Conservation (phyloP, 1,140 invertebrate species). For the Atta cephalotes region DNA sequence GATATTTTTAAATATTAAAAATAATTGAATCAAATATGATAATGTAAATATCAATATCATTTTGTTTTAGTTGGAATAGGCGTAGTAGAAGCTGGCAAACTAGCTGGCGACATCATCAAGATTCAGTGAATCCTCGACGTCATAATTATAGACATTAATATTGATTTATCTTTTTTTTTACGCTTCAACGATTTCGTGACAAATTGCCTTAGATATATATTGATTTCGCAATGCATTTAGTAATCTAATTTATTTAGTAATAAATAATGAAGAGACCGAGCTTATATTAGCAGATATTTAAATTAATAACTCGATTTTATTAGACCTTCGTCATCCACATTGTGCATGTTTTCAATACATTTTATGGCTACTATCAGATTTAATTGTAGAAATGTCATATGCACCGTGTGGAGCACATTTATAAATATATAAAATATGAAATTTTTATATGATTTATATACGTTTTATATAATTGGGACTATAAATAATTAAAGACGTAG, state of each 20-base stretch:
- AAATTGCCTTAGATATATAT: slow-evolving; percentile 71
- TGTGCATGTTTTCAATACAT: slow-evolving; percentile 57
- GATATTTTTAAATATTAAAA: not conserved
- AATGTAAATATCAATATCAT: slow-evolving; percentile 42
- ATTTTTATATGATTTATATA: slow-evolving; percentile 43
- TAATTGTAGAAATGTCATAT: slow-evolving; percentile 36
- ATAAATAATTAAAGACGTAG: slow-evolving; percentile 46
- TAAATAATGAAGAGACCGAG: slow-evolving; percentile 66
- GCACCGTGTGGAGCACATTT: slow-evolving; percentile 3
- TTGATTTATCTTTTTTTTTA: slow-evolving; percentile 65
- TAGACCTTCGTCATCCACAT: slow-evolving; percentile 42
- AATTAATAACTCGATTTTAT: slow-evolving; percentile 55
- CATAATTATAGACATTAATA: slow-evolving; percentile 79
- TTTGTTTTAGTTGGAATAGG: slow-evolving; percentile 80
- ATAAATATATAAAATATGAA: slow-evolving; percentile 2
- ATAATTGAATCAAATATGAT: not conserved
- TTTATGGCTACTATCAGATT: slow-evolving; percentile 41
- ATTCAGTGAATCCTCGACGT: slow-evolving; percentile 76
- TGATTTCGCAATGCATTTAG: slow-evolving; percentile 73
- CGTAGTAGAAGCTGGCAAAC: slow-evolving; percentile 83
- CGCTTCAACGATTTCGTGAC: slow-evolving; percentile 40
- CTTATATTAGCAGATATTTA: slow-evolving; percentile 67
- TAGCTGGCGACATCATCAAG: slow-evolving; percentile 80
- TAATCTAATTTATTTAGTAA: slow-evolving; percentile 73
- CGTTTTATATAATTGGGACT: slow-evolving; percentile 33